phyloP scores from a whole-genome alignment of 2,797 vertebrate genomes.

The Pitangus sulphuratus region DNA sequence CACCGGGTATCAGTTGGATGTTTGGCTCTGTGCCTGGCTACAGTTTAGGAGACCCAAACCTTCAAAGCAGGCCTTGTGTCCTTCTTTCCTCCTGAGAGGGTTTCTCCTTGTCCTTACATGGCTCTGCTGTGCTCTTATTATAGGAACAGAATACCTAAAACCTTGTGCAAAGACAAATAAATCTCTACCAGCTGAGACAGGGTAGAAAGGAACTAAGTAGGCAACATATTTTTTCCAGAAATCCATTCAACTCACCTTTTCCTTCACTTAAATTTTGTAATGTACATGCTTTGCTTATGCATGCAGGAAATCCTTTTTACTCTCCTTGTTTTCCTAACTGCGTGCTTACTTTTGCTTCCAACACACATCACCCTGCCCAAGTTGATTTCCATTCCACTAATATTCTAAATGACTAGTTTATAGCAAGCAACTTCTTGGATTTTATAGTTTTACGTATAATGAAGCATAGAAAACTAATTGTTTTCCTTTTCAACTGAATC shows the following conservation, averaged over 20 bases:
- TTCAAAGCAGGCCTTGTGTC: conserved; percentile 63
- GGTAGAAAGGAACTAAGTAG: neutral
- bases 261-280: neutral
- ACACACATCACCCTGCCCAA: neutral
- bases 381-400: neutral
- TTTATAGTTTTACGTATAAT: neutral
- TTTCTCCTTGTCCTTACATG: conserved; percentile 68
- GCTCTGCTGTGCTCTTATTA: conserved; percentile 33
- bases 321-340: neutral
- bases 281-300: neutral
- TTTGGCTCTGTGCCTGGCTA: conserved; percentile 69
- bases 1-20: conserved; percentile 5
- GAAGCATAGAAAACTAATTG: neutral
- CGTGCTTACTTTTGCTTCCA: neutral
- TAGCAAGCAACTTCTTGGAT: neutral
- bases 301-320: neutral
- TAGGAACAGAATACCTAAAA: conserved; percentile 67
- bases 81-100: conserved; percentile 40
- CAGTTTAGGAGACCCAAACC: conserved; percentile 35
- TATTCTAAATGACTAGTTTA: neutral
- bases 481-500: neutral
- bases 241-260: neutral
- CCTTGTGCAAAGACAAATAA: conserved; percentile 52
- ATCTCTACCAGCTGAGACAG: conserved; percentile 48
- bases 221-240: neutral